Percentiles rank a stretch among this genome's conserved stretches.
Evolutionary conservation across 2,113 vertebrate species (phyloP).

Genomic region (Alethe diademata): DNA sequence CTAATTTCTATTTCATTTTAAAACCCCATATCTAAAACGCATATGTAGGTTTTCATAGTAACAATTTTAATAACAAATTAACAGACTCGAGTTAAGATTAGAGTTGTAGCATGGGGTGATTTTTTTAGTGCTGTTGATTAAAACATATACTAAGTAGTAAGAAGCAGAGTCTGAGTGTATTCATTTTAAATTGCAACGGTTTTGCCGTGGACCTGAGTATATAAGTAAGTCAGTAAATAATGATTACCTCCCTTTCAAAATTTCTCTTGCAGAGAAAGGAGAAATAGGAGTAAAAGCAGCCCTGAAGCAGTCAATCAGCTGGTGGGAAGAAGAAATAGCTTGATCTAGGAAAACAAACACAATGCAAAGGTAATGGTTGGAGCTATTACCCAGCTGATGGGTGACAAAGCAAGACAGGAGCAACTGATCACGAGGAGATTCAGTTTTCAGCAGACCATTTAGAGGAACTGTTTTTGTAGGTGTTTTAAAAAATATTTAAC

Average conservation of each 20-base stretch:
- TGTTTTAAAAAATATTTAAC: not conserved
- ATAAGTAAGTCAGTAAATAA: not conserved
- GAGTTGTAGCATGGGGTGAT: not conserved
- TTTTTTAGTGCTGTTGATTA: not conserved
- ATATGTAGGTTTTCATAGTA: not conserved
- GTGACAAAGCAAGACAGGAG: not conserved
- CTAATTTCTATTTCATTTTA: not conserved
- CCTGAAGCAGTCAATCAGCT: not conserved
- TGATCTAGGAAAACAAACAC: constrained; percentile 14
- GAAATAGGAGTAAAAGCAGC: not conserved
- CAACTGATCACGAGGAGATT: not conserved
- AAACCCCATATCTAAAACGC: not conserved
- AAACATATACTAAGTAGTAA: not conserved
- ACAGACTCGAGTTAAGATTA: not conserved
- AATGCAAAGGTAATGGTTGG: not conserved
- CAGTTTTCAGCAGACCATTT: not conserved
- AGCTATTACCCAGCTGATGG: not conserved
- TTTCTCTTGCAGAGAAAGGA: not conserved
- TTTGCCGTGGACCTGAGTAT: not conserved
- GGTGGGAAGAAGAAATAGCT: not conserved
- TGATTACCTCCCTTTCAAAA: not conserved
- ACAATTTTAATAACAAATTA: not conserved
- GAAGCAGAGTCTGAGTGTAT: not conserved
- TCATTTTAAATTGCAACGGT: not conserved
- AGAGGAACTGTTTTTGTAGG: not conserved